Evolutionary conservation across 2,888 invertebrate species (phyloP), one percentile per base, ranked within the genome.

Genomic region (Dicyrtomina minuta): DNA sequence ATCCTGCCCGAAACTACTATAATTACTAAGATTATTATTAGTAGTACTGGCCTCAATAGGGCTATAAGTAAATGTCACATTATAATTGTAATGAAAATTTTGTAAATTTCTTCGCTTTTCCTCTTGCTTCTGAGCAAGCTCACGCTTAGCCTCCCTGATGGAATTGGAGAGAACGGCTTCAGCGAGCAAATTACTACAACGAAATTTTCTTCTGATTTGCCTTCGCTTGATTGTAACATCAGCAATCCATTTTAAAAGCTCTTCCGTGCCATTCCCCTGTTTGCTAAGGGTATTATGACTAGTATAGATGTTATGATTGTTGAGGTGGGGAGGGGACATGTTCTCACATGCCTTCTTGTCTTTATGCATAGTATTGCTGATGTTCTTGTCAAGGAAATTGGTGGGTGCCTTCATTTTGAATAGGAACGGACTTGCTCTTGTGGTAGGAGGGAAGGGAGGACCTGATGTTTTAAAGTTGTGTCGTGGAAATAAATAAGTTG

Each of bases 201-300:
- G 74, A 43, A 65, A 64, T 39, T 69, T 68, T 49, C 68, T 73
- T 44, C 77, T 74, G 64, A 75, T 73, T 60, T 76, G 73, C 62
- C 75, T 75, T 71, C 77, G 75, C 67, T 77, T 77, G 58, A 74
- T 72, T 15, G 74, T 72, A 43, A 74, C 72, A 67, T 75, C 73
- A 27, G 75, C 72, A 62, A 77, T 77, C 74, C 73, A 75, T 67
- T 72, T 76, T 56, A 75, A 70, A 10, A 77, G 64, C 43, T 70
- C 72, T 3, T 72, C 66, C 10, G 75, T 74, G 33, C 41, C 65
- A 41, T 64, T 56, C 56, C 55, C 55, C 33, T 33, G 33, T 33
- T 33, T 33, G 33, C 8, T 33, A 33, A n/a, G n/a, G n/a, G n/a
- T n/a, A n/a, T 8, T 8, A 33, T 33, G 33, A 33, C 4, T 8